Evolutionary conservation across 2,797 vertebrate species (phyloP).

Genomic region (Phoebastria nigripes): DNA sequence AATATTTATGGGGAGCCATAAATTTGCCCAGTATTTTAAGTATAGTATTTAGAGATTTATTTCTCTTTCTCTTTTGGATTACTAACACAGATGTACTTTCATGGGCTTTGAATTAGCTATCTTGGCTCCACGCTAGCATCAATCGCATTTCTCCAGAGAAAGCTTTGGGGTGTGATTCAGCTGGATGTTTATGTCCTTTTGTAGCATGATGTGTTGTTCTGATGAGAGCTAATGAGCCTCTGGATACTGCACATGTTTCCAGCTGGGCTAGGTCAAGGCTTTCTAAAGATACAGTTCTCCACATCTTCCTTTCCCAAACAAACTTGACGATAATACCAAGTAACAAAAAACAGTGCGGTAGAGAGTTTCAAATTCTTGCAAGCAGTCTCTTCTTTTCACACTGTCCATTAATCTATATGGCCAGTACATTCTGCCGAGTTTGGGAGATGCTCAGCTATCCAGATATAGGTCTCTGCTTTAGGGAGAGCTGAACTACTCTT

Average conservation of each 20-base stretch:
- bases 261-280: neutral
- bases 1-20: slow-evolving; percentile 18
- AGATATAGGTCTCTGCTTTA: neutral
- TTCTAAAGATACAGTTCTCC: neutral
- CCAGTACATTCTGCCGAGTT: neutral
- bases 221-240: neutral
- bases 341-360: neutral
- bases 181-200: neutral
- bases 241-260: neutral
- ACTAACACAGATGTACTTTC: neutral
- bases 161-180: neutral
- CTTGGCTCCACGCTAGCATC: neutral
- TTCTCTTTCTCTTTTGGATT: neutral
- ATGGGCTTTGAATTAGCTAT: neutral
- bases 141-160: neutral
- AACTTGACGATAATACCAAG: neutral
- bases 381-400: neutral
- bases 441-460: neutral
- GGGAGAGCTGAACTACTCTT: neutral
- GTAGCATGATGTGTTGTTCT: neutral
- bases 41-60: slow-evolving; percentile 15
- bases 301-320: neutral
- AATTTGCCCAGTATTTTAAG: neutral
- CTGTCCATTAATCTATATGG: neutral
- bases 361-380: neutral